Evolutionary conservation across 2,888 invertebrate species (phyloP), one percentile per base, ranked within the genome.

Genomic region (Serrognathus titanus): DNA sequence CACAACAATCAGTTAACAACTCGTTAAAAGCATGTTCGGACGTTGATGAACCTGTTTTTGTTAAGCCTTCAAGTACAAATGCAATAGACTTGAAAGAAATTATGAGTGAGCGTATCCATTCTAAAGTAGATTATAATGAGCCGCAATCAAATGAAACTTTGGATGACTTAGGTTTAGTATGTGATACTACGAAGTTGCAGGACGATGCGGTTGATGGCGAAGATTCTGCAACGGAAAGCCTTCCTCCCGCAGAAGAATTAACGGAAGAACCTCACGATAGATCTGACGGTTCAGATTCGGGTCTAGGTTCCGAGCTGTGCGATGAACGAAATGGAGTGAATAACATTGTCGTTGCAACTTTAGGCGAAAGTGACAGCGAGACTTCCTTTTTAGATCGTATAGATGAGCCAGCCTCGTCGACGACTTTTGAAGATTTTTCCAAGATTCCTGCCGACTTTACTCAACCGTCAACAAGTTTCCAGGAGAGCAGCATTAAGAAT

Each of bases 201-300:
- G 54, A 55, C 24, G 58, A 55, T 12, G 51, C 41, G 8, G 13
- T 81, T 81, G 83, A 83, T 56, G 84, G 82, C 65, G 85, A 85
- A 70, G 85, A 85, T 71, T 85, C 85, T 1, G 83, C 85, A 10
- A 81, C 85, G 13, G 85, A 85, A 62, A 85, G 84, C 66, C 72
- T 85, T 46, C 83, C 83, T 3, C 78, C 83, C 10, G 80, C 82
- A 55, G 75, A 70, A 64, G 83, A 83, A 57, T 74, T 78, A 61
- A 67, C 70, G 24, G 85, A 85, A 72, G 85, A 85, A 70, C 83
- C 75, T 36, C 85, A 85, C 69, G 85, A 85, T 60, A 82, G 89
- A 53, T 90, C 90, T 41, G 91, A 92, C 71, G 90, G 91, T 7
- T 92, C 92, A 51, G 92, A 92, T 76, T 92, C 91, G 0, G 92